Evolutionary conservation across 1,140 invertebrate genomes (phyloP), one percentile per base, ranked within the genome.

Genomic region (Lethocerus indicus): DNA sequence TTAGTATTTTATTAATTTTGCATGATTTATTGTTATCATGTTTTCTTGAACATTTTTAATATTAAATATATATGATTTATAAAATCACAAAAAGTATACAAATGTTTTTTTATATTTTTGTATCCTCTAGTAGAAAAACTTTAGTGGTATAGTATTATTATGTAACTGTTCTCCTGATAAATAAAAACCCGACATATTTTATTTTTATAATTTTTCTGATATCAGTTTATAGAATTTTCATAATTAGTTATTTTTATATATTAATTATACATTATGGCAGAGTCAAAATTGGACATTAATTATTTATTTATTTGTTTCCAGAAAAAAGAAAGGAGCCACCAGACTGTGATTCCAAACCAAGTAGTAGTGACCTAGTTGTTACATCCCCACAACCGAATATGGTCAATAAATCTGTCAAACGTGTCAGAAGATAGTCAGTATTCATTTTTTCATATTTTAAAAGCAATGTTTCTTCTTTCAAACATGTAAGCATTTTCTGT

Each of bases 321-420:
- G 85, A 88, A 71, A 88, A 88, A 70, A 79, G 86, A 60, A 88
- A 87, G 74, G 84, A 89, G 61, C 80, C 80, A 3, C 76, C 79
- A 57, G 79, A 83, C 59, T 65, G 70, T 56, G 83, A 86, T 54
- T 77, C 79, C 21, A 86, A 87, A 65, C 79, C 83, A 7, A 77
- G 75, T 16, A 79, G 76, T 58, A 71, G 69, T 56, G 71, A 73
- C 47, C 55, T 70, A 51, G 58, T 64, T 40, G 58, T 62, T 14
- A 64, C 68, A 52, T 71, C 65, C 51, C 62, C 66, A 66, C 49
- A 68, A 54, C 68, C 75, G 60, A 71, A 70, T 45, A 70, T 70
- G 47, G 66, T 68, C 50, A 67, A 64, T 57, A 76, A 76, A 60
- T 72, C 73, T 57, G 70, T 67, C 53, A 87, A 86, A 60, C 67